Base-by-base conservation (phyloP, 2,888 invertebrate species). In the Brachyptera putata region DNA sequence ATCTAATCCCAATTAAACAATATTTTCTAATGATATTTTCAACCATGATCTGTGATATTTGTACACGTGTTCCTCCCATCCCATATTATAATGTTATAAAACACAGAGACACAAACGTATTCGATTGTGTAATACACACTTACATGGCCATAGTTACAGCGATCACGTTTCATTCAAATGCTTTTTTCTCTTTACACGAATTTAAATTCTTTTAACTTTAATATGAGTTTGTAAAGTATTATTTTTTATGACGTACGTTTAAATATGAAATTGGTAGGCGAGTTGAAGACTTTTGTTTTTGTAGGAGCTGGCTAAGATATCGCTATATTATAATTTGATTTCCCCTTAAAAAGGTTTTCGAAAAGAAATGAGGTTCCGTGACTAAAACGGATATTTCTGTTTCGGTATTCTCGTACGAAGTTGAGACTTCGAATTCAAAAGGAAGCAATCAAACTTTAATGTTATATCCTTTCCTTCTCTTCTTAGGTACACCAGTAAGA, bases 361-460 rank as follows among this genome's bases (percentile, higher is more conserved):
- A 53, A 36, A 53, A 34, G 36, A 53, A 53, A 53, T 53, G 53
- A 53, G 53, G 21, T 53, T 53, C 36, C 53, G 53, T 53, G 53
- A 53, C 34, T 30, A 16, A n/a, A n/a, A n/a, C n/a, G n/a, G n/a
- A n/a, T 26, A 24, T 50, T 41, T 41, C 21, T 18, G 41, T 41
- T 16, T 13, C 13, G 7, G 3, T 2, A 41, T 37, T 37, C 14
- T 37, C n/a, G 30, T 30, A 7, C 13, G 24, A 46, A 13, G 24
- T 3, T 46, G 5, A n/a, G 21, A 3, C 24, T 46, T 46, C 21
- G 24, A 21, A 46, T 24, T 24, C 46, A 53, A 36, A 34, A 34
- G 36, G 53, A 36, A 53, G 53, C 34, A 36, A 53, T 50, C 49
- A 50, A n/a, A 26, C 26, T 26, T 50, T 25, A 50, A 24, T 26